Evolutionary conservation across 2,797 vertebrate species (phyloP).

Genomic region (Caiman crocodilus): DNA sequence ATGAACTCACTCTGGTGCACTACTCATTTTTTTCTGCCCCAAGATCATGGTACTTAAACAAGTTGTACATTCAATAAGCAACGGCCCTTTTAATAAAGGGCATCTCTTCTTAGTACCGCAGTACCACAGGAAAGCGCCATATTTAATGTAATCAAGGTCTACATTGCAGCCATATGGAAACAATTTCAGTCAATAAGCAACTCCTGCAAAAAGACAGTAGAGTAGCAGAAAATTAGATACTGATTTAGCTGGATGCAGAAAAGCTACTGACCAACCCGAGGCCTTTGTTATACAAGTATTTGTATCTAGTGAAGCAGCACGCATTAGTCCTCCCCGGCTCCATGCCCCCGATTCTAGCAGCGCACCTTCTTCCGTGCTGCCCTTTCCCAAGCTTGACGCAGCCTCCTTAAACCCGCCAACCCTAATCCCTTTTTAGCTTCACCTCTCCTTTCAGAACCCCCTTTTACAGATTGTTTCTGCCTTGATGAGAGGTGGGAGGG

Average conservation of each 20-base stretch:
- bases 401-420: not conserved
- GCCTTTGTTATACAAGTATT: not conserved
- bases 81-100: not conserved
- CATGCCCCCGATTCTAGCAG: not conserved
- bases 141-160: slow-evolving; percentile 77
- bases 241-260: slow-evolving; percentile 28
- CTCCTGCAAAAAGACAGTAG: slow-evolving; percentile 49
- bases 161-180: slow-evolving; percentile 75
- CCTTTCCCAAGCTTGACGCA: not conserved
- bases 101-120: slow-evolving; percentile 33
- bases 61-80: not conserved
- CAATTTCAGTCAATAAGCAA: slow-evolving; percentile 78
- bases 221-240: slow-evolving; percentile 57
- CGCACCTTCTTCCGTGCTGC: fast-evolving
- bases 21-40: not conserved
- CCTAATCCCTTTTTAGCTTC: not conserved
- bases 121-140: slow-evolving; percentile 66
- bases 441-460: not conserved
- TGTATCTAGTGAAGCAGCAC: fast-evolving
- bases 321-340: not conserved
- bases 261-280: slow-evolving; percentile 3
- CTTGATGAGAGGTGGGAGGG: not conserved
- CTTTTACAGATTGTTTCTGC: not conserved
- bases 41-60: not conserved
- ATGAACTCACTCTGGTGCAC: not conserved